A percentile compares a stretch with the other conserved stretches of the same genome.
Evolutionary conservation across 2,888 invertebrate species (phyloP).

Genomic region (Antheraea assamensis): DNA sequence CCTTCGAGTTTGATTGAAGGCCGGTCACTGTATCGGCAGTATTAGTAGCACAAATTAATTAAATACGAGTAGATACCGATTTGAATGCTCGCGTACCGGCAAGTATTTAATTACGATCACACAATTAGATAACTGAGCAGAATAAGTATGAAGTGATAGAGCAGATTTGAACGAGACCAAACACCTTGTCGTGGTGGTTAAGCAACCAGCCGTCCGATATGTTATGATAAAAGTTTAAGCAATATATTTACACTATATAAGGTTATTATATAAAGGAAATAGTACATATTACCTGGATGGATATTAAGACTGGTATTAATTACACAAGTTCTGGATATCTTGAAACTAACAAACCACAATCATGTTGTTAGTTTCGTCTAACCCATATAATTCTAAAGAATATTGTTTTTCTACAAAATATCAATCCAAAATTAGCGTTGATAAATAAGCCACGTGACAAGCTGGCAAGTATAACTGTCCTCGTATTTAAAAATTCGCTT

Average conservation of each 20-base stretch:
- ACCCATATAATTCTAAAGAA: background rate
- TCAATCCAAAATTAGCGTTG: too few species aligned
- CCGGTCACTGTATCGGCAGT: slow-evolving; percentile 52
- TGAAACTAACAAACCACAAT: background rate
- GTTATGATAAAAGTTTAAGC: background rate
- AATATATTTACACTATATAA: background rate
- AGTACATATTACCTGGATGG: too few species aligned
- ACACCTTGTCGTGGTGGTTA: background rate
- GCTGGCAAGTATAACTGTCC: background rate
- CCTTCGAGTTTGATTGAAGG: slow-evolving; percentile 62
- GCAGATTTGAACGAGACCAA: slow-evolving; percentile 19
- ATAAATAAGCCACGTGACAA: background rate
- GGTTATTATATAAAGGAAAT: too few species aligned
- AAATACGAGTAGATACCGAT: slow-evolving; percentile 41
- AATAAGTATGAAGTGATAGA: slow-evolving; percentile 22
- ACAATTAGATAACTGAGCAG: slow-evolving; percentile 28
- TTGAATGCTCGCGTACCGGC: slow-evolving; percentile 30
- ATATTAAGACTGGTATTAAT: too few species aligned
- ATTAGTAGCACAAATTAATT: slow-evolving; percentile 63
- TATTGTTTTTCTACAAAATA: too few species aligned
- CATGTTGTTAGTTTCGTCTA: background rate
- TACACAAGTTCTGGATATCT: background rate
- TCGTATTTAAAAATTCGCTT: background rate
- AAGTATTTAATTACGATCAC: slow-evolving; percentile 34
- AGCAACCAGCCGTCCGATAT: background rate